Percentiles rank a stretch among this genome's conserved stretches.
These are phyloP conservation scores for Centropyge bicolor DNA, from an alignment of 2,797 vertebrate species.

Conservation along the genomic window DNA sequence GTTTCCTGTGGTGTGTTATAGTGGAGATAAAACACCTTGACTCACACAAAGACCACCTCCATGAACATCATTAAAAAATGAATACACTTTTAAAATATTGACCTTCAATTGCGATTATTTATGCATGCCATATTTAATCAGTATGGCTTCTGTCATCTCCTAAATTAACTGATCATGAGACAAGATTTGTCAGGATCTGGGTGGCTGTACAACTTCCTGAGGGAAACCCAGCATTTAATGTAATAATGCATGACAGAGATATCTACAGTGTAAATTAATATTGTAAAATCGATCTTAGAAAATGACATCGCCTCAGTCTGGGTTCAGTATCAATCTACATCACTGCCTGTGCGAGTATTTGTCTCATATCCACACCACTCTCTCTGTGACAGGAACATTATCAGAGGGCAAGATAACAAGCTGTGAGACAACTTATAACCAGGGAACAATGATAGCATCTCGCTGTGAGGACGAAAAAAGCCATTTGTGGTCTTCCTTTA, in stretches of 20 bases:
- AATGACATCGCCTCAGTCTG: slow-evolving; percentile 12
- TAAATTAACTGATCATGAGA: slow-evolving; percentile 10
- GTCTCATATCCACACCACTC: slow-evolving; percentile 43
- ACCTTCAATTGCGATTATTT: neutral
- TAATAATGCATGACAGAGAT: slow-evolving; percentile 11
- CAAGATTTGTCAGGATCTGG: neutral
- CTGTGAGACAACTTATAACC: slow-evolving; percentile 63
- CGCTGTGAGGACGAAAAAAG: slow-evolving; percentile 45
- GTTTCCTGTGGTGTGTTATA: neutral
- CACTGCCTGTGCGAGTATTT: neutral
- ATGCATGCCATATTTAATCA: neutral
- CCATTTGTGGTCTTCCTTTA: slow-evolving; percentile 32
- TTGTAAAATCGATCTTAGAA: neutral
- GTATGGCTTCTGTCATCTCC: neutral
- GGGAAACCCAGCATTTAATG: slow-evolving; percentile 5
- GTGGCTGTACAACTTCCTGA: neutral
- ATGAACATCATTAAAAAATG: neutral
- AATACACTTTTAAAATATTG: neutral
- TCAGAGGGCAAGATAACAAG: slow-evolving; percentile 74
- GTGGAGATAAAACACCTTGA: neutral
- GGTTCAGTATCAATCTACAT: slow-evolving; percentile 26
- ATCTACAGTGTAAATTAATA: neutral
- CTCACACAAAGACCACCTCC: neutral
- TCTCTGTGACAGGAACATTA: slow-evolving; percentile 64
- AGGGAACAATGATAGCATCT: slow-evolving; percentile 49